phyloP scores from a whole-genome alignment of 2,888 invertebrate species.

The Drosophila subquinaria region DNA sequence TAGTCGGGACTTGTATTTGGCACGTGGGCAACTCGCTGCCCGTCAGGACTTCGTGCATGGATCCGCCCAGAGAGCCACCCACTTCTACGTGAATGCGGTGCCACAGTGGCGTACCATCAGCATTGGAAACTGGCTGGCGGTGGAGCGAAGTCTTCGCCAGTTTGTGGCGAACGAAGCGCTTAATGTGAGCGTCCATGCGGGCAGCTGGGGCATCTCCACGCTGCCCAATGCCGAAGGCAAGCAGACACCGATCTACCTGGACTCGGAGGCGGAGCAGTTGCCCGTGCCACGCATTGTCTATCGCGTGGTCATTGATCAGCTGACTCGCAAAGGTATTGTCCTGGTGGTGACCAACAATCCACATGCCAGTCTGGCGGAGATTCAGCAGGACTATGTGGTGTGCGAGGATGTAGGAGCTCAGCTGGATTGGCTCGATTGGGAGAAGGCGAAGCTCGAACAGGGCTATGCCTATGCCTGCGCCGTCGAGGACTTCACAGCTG shows the following conservation, averaged over 20 bases:
- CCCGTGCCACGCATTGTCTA: constrained; percentile 87
- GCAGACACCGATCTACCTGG: constrained; percentile 81
- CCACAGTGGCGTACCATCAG: constrained; percentile 88
- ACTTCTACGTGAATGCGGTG: constrained; percentile 86
- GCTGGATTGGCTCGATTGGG: constrained; percentile 71
- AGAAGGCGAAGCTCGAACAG: constrained; percentile 42
- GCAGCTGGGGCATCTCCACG: constrained; percentile 86
- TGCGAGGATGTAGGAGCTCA: constrained; percentile 70
- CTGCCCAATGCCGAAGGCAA: constrained; percentile 85
- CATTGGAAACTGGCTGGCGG: constrained; percentile 87
- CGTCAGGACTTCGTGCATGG: constrained; percentile 86
- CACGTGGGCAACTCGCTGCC: constrained; percentile 86
- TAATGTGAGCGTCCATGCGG: constrained; percentile 86
- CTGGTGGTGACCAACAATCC: constrained; percentile 85
- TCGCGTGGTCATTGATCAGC: constrained; percentile 86
- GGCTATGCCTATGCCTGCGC: constrained; percentile 75
- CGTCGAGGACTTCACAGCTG: constrained; percentile 63
- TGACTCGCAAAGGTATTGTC: constrained; percentile 68
- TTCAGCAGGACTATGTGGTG: constrained; percentile 63
- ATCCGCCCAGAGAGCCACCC: constrained; percentile 86
- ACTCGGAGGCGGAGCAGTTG: constrained; percentile 76
- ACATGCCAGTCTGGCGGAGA: constrained; percentile 67
- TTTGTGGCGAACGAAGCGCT: constrained; percentile 83
- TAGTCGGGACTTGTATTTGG: constrained; percentile 69
- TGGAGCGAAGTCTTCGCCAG: constrained; percentile 86